Conservation (phyloP, 1,140 invertebrate species). For the Trichonephila clavata region DNA sequence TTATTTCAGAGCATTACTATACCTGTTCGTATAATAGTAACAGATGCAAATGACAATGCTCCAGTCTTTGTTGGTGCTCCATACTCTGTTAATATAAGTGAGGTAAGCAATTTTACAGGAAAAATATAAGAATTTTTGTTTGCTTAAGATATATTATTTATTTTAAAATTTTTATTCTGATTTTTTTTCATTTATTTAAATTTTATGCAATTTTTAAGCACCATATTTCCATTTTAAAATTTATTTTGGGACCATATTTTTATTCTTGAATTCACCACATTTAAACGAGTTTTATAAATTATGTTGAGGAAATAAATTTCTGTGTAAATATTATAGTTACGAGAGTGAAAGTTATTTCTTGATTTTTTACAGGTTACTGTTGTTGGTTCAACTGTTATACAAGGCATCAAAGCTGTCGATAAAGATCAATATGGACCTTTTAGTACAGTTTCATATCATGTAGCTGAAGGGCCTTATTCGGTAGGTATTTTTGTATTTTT, state of each 20-base stretch:
- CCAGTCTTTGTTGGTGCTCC: constrained; percentile 90
- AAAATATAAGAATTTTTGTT: background rate
- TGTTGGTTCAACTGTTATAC: constrained; percentile 88
- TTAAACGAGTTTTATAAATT: too few relatives aligned
- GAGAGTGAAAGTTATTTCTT: background rate
- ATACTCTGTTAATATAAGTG: constrained; percentile 90
- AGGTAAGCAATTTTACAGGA: constrained; percentile 82
- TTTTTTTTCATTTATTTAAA: background rate
- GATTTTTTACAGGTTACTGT: constrained; percentile 86
- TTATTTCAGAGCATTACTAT: constrained; percentile 88
- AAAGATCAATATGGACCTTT: constrained; percentile 93
- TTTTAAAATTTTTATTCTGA: too few relatives aligned
- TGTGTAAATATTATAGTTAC: too few relatives aligned
- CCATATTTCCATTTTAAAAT: background rate
- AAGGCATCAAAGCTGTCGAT: constrained; percentile 89
- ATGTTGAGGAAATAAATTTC: too few relatives aligned
- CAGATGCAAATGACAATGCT: constrained; percentile 95
- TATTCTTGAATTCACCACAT: too few relatives aligned
- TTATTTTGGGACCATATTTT: background rate
- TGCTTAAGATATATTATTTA: background rate
- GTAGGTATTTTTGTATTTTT: constrained; percentile 81
- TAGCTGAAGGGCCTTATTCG: constrained; percentile 87
- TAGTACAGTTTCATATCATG: constrained; percentile 92
- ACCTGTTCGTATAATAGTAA: constrained; percentile 94
- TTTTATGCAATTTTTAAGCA: background rate